Conservation (phyloP, 2,797 vertebrate genomes). For the Bradypus variegatus region DNA sequence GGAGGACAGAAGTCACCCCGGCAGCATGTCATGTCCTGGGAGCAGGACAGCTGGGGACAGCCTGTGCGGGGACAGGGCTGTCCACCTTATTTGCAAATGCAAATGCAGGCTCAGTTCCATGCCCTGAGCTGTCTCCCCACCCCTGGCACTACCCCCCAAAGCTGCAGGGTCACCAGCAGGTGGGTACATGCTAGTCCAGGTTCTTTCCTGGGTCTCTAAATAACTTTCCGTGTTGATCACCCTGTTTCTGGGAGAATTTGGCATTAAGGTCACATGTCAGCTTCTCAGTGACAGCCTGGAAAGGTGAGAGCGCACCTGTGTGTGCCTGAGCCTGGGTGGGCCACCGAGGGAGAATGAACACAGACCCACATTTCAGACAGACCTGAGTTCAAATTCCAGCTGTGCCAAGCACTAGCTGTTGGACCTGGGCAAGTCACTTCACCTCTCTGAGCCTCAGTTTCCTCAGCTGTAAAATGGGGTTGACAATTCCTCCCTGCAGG, state of each 20-base stretch:
- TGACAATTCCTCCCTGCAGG: not conserved
- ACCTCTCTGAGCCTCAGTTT: not conserved
- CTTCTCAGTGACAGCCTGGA: not conserved
- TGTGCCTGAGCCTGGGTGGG: not conserved
- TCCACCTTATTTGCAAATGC: conserved; percentile 40
- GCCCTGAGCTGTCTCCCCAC: not conserved
- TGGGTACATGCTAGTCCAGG: not conserved
- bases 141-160: not conserved
- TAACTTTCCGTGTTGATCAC: not conserved
- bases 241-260: conserved; percentile 15
- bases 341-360: not conserved
- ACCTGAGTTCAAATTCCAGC: not conserved
- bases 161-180: not conserved
- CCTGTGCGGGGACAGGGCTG: not conserved
- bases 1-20: not conserved
- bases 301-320: not conserved
- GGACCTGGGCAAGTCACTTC: not conserved
- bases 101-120: not conserved
- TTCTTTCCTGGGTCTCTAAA: not conserved
- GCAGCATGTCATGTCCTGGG: not conserved
- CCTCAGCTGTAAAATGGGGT: not conserved
- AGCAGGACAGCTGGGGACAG: not conserved
- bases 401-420: not conserved
- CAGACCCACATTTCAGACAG: not conserved
- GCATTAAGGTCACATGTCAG: not conserved